phyloP scores from a whole-genome alignment of 2,888 invertebrate species.

The Lasius fuliginosus region DNA sequence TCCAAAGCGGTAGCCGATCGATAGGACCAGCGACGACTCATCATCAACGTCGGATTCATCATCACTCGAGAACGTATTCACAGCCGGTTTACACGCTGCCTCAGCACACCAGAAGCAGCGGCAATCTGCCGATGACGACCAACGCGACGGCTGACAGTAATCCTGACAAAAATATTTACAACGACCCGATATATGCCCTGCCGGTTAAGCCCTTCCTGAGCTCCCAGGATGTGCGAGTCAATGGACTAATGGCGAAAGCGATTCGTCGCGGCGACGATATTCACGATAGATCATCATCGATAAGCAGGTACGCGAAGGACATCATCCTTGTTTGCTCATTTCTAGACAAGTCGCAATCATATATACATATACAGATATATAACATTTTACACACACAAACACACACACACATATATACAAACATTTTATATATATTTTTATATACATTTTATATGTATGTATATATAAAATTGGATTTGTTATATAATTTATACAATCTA shows the following conservation, averaged over 20 bases:
- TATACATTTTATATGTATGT: neutral
- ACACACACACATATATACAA: too few relatives aligned
- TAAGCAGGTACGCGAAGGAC: conserved; percentile 26
- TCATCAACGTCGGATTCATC: conserved; percentile 62
- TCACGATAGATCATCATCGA: conserved; percentile 56
- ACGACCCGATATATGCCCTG: conserved; percentile 83
- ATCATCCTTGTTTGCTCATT: neutral
- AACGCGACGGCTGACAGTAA: conserved; percentile 59
- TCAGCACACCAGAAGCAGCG: conserved; percentile 79
- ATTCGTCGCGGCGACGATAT: conserved; percentile 64
- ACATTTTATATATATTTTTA: too few relatives aligned
- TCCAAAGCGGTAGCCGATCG: conserved; percentile 64
- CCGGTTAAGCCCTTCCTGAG: conserved; percentile 85
- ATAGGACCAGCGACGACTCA: conserved; percentile 55
- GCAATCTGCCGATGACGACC: conserved; percentile 72
- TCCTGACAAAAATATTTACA: conserved; percentile 76
- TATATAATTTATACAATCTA: conserved; percentile 3
- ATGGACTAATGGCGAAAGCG: conserved; percentile 76
- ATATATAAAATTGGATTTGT: neutral
- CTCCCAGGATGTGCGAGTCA: conserved; percentile 83
- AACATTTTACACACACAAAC: too few relatives aligned
- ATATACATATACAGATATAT: too few relatives aligned
- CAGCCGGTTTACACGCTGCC: conserved; percentile 80
- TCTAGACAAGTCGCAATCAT: neutral
- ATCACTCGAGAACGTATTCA: conserved; percentile 82